These are phyloP conservation scores for Poeciliopsis turrubarensis DNA, from an alignment of 2,113 vertebrate genomes.

Conservation along the genomic window DNA sequence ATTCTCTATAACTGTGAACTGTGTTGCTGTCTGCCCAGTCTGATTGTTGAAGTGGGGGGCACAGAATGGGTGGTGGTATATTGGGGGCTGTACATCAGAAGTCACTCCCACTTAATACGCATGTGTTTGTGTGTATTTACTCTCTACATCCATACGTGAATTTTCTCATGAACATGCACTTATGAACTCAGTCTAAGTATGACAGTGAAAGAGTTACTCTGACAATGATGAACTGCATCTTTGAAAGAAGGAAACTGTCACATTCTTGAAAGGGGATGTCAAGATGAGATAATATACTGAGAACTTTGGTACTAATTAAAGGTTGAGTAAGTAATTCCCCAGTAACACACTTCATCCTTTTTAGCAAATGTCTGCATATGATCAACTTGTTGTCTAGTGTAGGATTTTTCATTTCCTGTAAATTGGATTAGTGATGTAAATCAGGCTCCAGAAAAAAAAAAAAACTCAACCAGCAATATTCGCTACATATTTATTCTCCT, in stretches of 20 bases:
- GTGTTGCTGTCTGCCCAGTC: slow-evolving; percentile 51
- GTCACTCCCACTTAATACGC: slow-evolving; percentile 60
- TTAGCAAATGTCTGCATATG: not conserved
- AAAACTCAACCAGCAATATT: not conserved
- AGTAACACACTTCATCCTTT: not conserved
- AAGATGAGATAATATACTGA: slow-evolving; percentile 6
- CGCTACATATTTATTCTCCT: not conserved
- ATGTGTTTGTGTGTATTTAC: slow-evolving; percentile 23
- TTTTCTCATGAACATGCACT: slow-evolving; percentile 19
- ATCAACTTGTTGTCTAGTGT: not conserved
- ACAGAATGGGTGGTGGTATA: slow-evolving; percentile 15
- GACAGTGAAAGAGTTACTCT: slow-evolving; percentile 52
- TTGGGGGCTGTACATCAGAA: slow-evolving; percentile 39
- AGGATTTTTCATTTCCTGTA: not conserved
- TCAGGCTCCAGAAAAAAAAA: not conserved
- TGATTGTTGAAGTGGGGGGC: slow-evolving; percentile 65
- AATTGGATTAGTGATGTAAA: not conserved
- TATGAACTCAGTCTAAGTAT: slow-evolving; percentile 14
- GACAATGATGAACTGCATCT: slow-evolving; percentile 45
- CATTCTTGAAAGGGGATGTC: slow-evolving; percentile 9
- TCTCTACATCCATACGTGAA: not conserved
- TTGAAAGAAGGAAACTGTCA: slow-evolving; percentile 24
- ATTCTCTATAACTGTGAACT: slow-evolving; percentile 20
- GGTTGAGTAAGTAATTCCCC: not conserved
- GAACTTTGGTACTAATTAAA: slow-evolving; percentile 8